phyloP scores from a whole-genome alignment of 2,113 vertebrate genomes.

The Romanogobio albipinnatus region DNA sequence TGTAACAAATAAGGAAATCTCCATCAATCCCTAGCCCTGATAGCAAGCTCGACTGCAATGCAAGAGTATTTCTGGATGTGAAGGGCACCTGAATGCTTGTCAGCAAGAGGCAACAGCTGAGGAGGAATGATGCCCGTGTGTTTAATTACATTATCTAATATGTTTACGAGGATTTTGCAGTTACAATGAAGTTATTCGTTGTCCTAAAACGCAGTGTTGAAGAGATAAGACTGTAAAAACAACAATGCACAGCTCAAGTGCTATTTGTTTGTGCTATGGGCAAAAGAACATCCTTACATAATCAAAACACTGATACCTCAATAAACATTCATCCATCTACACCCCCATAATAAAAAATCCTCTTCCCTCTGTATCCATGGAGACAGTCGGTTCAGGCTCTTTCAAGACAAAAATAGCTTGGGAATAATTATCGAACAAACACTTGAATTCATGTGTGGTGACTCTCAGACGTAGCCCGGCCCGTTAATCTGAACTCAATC shows the following conservation, averaged over 20 bases:
- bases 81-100: background rate
- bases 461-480: background rate
- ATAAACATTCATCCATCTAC: constrained; percentile 11
- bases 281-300: constrained; percentile 18
- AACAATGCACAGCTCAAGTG: background rate
- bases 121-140: background rate
- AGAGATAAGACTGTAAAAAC: background rate
- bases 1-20: background rate
- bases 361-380: constrained; percentile 35
- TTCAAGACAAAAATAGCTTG: constrained; percentile 35
- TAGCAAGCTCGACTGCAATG: background rate
- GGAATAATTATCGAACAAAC: constrained; percentile 22
- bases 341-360: background rate
- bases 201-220: background rate
- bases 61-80: background rate
- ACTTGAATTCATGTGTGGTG: constrained; percentile 32
- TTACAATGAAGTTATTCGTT: background rate
- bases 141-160: constrained; percentile 19
- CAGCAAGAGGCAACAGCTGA: constrained; percentile 17
- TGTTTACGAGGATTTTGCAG: background rate
- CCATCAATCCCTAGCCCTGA: background rate
- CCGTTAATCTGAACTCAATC: constrained; percentile 13
- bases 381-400: constrained; percentile 17
- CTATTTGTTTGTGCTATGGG: background rate
- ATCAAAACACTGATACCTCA: background rate